Base-by-base conservation (phyloP, 2,797 vertebrate genomes). In the Mormyrops boulengeri region DNA sequence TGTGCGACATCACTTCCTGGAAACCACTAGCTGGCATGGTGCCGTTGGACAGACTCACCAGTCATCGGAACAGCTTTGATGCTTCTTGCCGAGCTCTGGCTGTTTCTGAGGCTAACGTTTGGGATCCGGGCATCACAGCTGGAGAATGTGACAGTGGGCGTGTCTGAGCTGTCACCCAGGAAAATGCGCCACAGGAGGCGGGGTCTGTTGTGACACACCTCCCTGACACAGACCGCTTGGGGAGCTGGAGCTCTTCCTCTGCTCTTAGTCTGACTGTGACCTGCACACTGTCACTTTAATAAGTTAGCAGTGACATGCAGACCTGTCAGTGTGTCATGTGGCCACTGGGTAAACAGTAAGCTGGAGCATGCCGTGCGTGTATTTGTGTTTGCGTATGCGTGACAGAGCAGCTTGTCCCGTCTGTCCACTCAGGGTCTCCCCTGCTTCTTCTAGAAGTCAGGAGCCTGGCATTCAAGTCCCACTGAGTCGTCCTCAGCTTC, bases 371-470 rank as follows among this genome's bases (percentile, higher is more conserved):
- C n/a, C 60, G 91, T 1, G 26, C 41, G n/a, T 66, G 60, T 22
- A 7, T 22, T 0, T 55, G 41, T 38, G 77, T 93, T 26, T 11
- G 66, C 9, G 3, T 69, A 8, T 4, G 66, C 91, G 91, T 92
- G 91, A 87, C 91, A 9, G 82, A 69, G 91, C 84, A 80, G 47
- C 82, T 8, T 30, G 44, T 50, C 2, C 53, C n/a, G 41, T 44
- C 12, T 57, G 52, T 22, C 38, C 22, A 26, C 60, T 9, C 85
- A 34, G 44, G 60, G 41, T 55, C 55, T 89, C 49, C 92, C 91
- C 91, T 94, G 91, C 92, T 95, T 95, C 92, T 95, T 95, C 93
- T 94, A 38, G 94, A 96, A 95, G 93, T 94, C 7, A 90, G 92
- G 88, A 89, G 91, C 91, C 91, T 89, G 90, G 26, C 91, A 93